A percentile compares a stretch with the other conserved stretches of the same genome.
Conservation (phyloP, 2,888 invertebrate genomes). For the Erebia palarica region DNA sequence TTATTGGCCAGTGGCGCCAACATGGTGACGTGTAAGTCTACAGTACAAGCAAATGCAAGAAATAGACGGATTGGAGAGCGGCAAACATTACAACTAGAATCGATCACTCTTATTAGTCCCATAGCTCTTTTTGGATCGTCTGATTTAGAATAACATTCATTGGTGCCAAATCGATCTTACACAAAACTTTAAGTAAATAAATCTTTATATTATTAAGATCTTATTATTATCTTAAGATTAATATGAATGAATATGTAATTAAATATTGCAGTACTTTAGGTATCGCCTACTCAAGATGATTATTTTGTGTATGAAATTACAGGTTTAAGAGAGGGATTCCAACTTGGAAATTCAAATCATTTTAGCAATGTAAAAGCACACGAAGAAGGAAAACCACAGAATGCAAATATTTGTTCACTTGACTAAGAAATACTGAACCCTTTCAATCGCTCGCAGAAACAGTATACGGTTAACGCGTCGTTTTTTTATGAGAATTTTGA, state of each 20-base stretch:
- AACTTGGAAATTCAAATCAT: too few species aligned
- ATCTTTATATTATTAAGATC: neutral
- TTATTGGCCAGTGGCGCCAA: slow-evolving; percentile 78
- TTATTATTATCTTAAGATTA: too few species aligned
- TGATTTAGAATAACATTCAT: slow-evolving; percentile 23
- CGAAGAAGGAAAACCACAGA: too few species aligned
- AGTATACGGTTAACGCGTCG: too few species aligned
- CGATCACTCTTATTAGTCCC: slow-evolving; percentile 25
- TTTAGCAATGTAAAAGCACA: too few species aligned
- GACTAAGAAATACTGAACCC: too few species aligned
- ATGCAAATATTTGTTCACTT: too few species aligned
- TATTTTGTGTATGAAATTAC: neutral
- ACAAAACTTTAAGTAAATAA: slow-evolving; percentile 1
- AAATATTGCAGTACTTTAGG: too few species aligned
- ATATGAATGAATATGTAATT: too few species aligned
- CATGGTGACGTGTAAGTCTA: slow-evolving; percentile 66
- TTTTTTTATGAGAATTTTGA: too few species aligned
- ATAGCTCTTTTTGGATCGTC: slow-evolving; percentile 17
- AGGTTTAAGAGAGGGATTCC: too few species aligned
- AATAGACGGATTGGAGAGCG: slow-evolving; percentile 30
- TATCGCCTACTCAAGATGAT: neutral
- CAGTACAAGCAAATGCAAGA: slow-evolving; percentile 44
- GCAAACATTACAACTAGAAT: slow-evolving; percentile 29
- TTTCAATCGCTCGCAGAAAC: too few species aligned
- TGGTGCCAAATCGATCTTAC: slow-evolving; percentile 1